These are phyloP conservation scores for Bombus huntii DNA, from an alignment of 1,140 invertebrate genomes.

Conservation along the genomic window DNA sequence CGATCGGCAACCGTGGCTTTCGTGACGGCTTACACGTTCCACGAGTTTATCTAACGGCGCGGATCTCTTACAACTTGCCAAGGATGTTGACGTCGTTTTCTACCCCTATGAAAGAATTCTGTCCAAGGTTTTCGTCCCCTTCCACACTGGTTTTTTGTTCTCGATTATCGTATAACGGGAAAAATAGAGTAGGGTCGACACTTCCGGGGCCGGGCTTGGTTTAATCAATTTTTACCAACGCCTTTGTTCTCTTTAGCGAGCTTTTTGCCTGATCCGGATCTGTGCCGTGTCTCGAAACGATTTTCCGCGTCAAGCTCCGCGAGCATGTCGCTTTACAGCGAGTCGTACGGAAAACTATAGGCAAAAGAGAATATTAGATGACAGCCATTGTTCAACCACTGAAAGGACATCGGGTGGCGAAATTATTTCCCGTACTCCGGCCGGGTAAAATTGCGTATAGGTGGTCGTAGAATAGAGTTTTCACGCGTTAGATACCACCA, in stretches of 20 bases:
- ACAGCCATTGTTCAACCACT: background rate
- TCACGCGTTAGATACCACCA: slow-evolving; percentile 41
- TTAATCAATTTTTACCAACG: slow-evolving; percentile 25
- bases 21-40: slow-evolving; percentile 5
- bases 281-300: background rate
- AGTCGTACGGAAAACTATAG: no score
- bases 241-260: background rate
- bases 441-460: background rate
- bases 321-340: no score
- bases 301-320: no score
- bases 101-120: no score
- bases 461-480: slow-evolving; percentile 22
- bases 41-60: background rate
- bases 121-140: background rate
- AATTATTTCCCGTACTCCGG: background rate
- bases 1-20: background rate
- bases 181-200: background rate
- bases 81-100: slow-evolving; percentile 12
- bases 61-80: slow-evolving; percentile 11
- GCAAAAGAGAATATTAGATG: background rate
- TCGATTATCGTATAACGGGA: slow-evolving; percentile 7
- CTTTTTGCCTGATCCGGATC: background rate
- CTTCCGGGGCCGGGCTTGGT: background rate
- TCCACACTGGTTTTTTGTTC: background rate
- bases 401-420: background rate